A percentile compares a stretch with the other conserved stretches of the same genome.
Evolutionary conservation across 2,797 vertebrate genomes (phyloP).

Genomic region (Mycteria americana): DNA sequence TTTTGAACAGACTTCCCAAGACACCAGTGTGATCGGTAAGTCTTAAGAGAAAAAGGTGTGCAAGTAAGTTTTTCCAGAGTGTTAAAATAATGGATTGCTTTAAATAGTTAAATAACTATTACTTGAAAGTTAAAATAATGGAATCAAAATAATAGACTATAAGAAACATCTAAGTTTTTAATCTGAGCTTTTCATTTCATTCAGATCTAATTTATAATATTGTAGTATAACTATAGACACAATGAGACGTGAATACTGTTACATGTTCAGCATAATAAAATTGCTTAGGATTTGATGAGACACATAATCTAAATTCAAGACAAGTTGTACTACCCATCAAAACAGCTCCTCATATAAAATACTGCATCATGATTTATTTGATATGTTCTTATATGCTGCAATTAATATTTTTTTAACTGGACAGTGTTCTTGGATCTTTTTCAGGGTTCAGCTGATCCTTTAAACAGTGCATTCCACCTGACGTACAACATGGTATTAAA

Average conservation of each 20-base stretch:
- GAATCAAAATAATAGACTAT: not conserved
- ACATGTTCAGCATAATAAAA: not conserved
- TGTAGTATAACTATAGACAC: not conserved
- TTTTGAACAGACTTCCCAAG: not conserved
- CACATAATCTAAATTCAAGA: not conserved
- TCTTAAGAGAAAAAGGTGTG: not conserved
- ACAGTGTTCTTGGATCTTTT: not conserved
- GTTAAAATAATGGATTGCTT: not conserved
- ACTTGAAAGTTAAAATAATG: not conserved
- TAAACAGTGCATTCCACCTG: conserved; percentile 95
- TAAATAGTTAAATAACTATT: not conserved
- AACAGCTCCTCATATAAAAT: not conserved
- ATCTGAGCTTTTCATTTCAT: not conserved
- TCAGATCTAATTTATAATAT: not conserved
- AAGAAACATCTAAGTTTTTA: not conserved
- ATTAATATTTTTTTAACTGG: not conserved
- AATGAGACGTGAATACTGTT: not conserved
- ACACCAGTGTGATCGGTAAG: not conserved
- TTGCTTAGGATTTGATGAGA: not conserved
- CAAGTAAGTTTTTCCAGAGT: not conserved
- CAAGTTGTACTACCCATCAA: not conserved
- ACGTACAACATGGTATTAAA: conserved; percentile 99
- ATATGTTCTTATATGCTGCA: not conserved
- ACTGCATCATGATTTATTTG: not conserved
- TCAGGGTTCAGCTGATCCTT: conserved; percentile 92